These are phyloP conservation scores for Anguilla marmorata DNA, from an alignment of 2,797 vertebrate genomes.

Conservation along the genomic window DNA sequence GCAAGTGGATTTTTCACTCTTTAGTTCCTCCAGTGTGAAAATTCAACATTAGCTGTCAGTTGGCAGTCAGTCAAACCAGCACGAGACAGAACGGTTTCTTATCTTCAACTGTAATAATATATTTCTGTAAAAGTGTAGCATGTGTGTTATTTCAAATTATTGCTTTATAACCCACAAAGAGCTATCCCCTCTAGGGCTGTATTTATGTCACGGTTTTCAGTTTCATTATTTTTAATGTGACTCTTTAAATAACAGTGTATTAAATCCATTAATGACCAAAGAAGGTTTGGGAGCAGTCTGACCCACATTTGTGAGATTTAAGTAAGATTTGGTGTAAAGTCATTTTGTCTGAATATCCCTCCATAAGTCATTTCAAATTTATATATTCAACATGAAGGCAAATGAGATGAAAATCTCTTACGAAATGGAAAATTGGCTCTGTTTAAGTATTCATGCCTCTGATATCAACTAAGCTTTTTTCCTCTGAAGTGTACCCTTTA, in stretches of 20 bases:
- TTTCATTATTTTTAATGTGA: neutral
- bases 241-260: neutral
- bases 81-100: neutral
- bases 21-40: neutral
- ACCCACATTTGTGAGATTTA: neutral
- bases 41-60: neutral
- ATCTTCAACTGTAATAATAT: neutral
- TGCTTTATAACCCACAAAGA: neutral
- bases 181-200: neutral
- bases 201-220: neutral
- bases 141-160: neutral
- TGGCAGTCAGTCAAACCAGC: neutral
- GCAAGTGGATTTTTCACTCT: neutral
- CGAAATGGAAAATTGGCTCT: conserved; percentile 1
- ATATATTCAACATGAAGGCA: conserved; percentile 9
- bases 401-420: conserved; percentile 12
- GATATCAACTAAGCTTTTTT: neutral
- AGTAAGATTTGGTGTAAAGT: neutral
- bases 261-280: neutral
- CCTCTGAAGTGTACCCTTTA: conserved; percentile 11
- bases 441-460: neutral
- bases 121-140: neutral
- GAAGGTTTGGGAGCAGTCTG: neutral
- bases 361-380: neutral
- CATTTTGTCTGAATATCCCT: neutral